These are phyloP conservation scores for Orycteropus afer DNA, from an alignment of 2,113 vertebrate species.

Conservation along the genomic window DNA sequence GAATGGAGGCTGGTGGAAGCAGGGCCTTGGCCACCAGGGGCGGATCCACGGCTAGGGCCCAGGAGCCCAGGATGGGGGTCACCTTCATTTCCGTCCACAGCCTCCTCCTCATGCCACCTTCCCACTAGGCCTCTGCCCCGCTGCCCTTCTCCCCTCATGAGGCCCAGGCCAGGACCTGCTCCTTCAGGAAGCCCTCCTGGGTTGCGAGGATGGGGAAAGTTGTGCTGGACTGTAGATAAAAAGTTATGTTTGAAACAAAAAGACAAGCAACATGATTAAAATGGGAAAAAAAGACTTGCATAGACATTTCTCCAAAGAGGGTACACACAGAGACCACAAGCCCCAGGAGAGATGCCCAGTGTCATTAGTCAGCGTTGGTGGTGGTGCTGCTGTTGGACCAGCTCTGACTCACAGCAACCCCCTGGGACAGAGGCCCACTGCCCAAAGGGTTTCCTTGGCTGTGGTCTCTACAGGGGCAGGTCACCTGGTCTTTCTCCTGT, in stretches of 20 bases:
- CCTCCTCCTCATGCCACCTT: not conserved
- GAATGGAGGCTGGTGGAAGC: rapidly evolving
- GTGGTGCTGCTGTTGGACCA: no score
- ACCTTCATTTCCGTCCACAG: no score
- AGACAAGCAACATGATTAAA: not conserved
- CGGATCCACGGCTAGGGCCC: not conserved
- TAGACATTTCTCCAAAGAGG: not conserved
- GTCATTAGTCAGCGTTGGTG: no score
- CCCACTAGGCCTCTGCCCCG: not conserved
- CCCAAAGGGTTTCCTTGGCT: no score
- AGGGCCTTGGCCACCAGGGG: not conserved
- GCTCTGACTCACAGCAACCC: no score
- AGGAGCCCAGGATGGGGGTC: no score
- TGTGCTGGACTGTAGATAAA: not conserved
- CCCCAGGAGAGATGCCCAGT: no score
- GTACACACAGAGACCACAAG: no score
- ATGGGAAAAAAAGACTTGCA: not conserved
- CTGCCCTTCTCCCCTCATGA: not conserved
- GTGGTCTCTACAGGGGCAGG: not conserved
- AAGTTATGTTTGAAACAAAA: not conserved
- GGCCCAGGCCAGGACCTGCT: not conserved
- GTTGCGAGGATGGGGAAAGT: not conserved
- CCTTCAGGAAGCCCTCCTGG: not conserved
- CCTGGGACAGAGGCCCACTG: no score
- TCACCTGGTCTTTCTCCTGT: not conserved